These are phyloP conservation scores for Cheirogaleus major DNA, from an alignment of 2,797 vertebrate species.

Conservation along the genomic window DNA sequence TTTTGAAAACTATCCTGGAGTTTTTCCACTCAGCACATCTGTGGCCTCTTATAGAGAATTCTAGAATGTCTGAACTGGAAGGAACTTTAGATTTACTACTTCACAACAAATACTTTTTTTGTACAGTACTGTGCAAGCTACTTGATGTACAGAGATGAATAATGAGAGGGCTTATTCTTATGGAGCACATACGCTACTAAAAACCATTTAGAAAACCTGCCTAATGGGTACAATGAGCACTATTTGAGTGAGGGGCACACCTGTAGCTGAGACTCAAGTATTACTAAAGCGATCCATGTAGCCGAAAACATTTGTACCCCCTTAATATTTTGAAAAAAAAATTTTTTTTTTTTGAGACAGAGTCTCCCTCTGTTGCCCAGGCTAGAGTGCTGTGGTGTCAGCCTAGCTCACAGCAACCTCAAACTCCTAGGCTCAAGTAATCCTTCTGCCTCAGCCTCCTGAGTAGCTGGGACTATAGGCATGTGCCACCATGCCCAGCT, in stretches of 20 bases:
- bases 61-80: background rate
- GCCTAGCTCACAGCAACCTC: too few species aligned
- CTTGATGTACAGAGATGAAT: background rate
- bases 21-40: background rate
- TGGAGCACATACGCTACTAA: background rate
- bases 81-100: background rate
- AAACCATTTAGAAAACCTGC: background rate
- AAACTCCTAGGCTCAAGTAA: too few species aligned
- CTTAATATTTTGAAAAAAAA: background rate
- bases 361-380: too few species aligned
- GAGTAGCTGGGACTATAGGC: too few species aligned
- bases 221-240: background rate
- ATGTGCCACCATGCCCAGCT: too few species aligned
- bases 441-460: too few species aligned
- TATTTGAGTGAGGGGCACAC: background rate
- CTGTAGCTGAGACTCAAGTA: background rate
- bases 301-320: background rate
- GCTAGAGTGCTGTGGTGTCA: too few species aligned
- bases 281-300: background rate
- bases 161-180: background rate
- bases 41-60: background rate
- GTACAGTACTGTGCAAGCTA: background rate
- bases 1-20: background rate
- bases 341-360: too few species aligned
- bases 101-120: conserved; percentile 17